Conservation (phyloP, 2,113 vertebrate genomes). For the Daphoenositta chrysoptera region DNA sequence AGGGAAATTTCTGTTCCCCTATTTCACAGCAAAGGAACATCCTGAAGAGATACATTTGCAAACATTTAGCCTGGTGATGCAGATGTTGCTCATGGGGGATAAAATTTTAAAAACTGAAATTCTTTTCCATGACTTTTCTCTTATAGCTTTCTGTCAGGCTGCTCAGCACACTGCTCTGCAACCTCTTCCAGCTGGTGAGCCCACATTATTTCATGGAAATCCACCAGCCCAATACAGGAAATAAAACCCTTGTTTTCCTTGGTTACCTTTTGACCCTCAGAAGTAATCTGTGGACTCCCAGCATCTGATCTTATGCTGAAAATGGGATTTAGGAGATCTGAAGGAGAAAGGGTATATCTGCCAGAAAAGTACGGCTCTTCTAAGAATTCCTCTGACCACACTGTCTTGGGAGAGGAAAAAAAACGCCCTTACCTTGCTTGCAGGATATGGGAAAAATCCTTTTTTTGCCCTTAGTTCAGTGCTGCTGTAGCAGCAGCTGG, state of each 20-base stretch:
- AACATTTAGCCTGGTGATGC: background rate
- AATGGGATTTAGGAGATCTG: background rate
- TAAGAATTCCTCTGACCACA: background rate
- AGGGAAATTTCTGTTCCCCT: background rate
- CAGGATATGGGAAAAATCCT: background rate
- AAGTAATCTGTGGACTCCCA: background rate
- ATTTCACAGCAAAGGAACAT: background rate
- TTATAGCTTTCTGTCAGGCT: background rate
- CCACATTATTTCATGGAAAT: background rate
- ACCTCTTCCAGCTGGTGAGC: background rate
- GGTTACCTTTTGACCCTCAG: background rate
- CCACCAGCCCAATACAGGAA: background rate
- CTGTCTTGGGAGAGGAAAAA: background rate
- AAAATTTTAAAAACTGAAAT: background rate
- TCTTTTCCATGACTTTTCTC: background rate
- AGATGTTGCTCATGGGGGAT: background rate
- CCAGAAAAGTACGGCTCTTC: background rate
- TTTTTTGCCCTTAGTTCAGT: background rate
- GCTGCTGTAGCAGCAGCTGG: background rate
- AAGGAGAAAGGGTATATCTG: background rate
- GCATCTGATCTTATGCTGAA: background rate
- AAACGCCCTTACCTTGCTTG: background rate
- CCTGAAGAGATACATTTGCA: background rate
- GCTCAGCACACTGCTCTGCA: background rate
- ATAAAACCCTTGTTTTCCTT: background rate